phyloP scores from a whole-genome alignment of 2,113 vertebrate genomes.

The Chionodraco myersi region DNA sequence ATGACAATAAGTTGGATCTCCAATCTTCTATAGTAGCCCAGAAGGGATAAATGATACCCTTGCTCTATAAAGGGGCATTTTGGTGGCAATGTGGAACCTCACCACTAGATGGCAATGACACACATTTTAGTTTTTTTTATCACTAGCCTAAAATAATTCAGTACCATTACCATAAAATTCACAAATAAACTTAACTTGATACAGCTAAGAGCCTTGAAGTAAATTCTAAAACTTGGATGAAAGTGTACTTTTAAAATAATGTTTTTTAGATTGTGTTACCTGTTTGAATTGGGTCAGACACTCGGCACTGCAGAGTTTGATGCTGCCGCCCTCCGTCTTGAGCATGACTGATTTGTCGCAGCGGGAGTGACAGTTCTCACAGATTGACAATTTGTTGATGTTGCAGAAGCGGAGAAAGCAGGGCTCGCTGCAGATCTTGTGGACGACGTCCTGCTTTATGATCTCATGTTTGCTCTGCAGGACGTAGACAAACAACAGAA shows the following conservation, averaged over 20 bases:
- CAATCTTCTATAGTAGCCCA: no score
- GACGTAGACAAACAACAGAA: neutral
- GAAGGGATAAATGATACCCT: no score
- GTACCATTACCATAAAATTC: neutral
- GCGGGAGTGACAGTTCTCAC: constrained; percentile 86
- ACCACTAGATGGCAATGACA: no score
- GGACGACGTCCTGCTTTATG: constrained; percentile 86
- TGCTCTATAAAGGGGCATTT: no score
- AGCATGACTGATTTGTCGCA: constrained; percentile 85
- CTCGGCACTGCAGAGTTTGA: constrained; percentile 87
- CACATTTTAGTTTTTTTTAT: no score
- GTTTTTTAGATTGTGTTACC: constrained; percentile 72
- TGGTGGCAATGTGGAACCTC: no score
- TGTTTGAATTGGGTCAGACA: constrained; percentile 89
- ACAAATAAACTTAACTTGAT: neutral
- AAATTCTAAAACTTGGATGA: neutral
- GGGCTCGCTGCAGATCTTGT: constrained; percentile 91
- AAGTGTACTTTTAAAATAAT: neutral
- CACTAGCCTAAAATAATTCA: neutral
- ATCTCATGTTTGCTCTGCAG: constrained; percentile 90
- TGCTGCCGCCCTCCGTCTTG: constrained; percentile 84
- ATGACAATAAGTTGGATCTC: no score
- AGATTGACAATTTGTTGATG: constrained; percentile 89
- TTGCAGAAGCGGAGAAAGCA: constrained; percentile 92
- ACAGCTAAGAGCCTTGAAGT: neutral